Evolutionary conservation across 2,113 vertebrate species (phyloP).

Genomic region (Corythornis vintsioides): DNA sequence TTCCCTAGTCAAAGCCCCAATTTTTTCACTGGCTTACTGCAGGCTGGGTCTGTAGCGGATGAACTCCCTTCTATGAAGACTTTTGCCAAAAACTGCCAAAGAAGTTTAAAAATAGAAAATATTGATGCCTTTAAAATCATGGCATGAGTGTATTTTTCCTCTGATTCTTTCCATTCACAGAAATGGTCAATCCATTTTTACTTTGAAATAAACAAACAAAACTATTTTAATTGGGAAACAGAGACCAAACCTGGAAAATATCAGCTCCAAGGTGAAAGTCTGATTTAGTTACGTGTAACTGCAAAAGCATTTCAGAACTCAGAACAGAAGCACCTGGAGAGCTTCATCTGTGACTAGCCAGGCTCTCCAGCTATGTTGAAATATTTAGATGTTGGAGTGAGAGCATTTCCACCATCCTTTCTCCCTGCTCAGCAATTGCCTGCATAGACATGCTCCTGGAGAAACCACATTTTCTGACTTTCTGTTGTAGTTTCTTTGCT

Average conservation of each 20-base stretch:
- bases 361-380: not conserved
- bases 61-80: not conserved
- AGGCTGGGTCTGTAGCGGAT: not conserved
- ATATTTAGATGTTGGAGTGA: not conserved
- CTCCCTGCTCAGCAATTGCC: not conserved
- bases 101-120: constrained; percentile 11
- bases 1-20: not conserved
- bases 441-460: not conserved
- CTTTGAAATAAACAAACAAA: constrained; percentile 1
- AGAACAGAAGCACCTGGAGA: constrained; percentile 38
- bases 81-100: not conserved
- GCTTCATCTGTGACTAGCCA: constrained; percentile 10
- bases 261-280: not conserved
- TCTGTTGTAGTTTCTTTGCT: not conserved
- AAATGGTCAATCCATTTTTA: constrained; percentile 1
- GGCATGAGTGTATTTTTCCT: not conserved
- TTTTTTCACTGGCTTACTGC: not conserved
- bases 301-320: constrained; percentile 24
- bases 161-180: constrained; percentile 13
- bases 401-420: not conserved
- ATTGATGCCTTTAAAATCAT: not conserved
- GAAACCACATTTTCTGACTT: not conserved
- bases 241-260: constrained; percentile 26
- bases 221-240: not conserved
- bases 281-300: not conserved